Evolutionary conservation across 2,797 vertebrate genomes (phyloP), one percentile per base, ranked within the genome.

Genomic region (Ctenopoma multispine): DNA sequence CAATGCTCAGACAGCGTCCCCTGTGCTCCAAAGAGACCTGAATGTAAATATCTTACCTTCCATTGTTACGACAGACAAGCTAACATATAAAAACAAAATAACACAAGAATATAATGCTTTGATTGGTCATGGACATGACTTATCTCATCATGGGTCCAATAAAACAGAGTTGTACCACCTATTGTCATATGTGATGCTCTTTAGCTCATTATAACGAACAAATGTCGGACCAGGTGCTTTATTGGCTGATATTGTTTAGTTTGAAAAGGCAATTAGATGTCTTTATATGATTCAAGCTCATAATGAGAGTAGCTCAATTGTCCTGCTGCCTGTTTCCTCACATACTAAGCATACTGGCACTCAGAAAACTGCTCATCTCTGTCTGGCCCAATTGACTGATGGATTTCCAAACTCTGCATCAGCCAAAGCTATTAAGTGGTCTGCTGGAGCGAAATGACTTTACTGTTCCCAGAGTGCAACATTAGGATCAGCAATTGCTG

Each of bases 371-470:
- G 74, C 88, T 90, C 84, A 87, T 91, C 79, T 88, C 70, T 90
- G 72, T 82, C 81, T 81, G 80, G 80, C 62, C 74, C 50, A 18
- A 65, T 72, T 71, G 75, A 87, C 86, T 85, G 86, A 89, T 85
- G 80, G 85, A 85, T 91, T 90, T 90, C 77, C 85, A 82, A 86
- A 81, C 72, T 82, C 78, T 74, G 86, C 77, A 82, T 90, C 76
- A 79, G 85, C 87, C 87, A 75, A 81, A 86, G 86, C 84, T 88
- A 92, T 93, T 92, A 93, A 91, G 86, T 77, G 89, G 84, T 88
- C 85, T 86, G 86, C 87, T 88, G 86, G 87, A 93, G 89, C 82
- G 75, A 92, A 92, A 92, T 89, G 78, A 90, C 88, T 91, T 91
- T 64, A 86, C 84, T 84, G 75, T 85, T 92, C 84, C 89, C 88